Base-by-base conservation (phyloP, 2,797 vertebrate species). In the Pelochelys cantorii region DNA sequence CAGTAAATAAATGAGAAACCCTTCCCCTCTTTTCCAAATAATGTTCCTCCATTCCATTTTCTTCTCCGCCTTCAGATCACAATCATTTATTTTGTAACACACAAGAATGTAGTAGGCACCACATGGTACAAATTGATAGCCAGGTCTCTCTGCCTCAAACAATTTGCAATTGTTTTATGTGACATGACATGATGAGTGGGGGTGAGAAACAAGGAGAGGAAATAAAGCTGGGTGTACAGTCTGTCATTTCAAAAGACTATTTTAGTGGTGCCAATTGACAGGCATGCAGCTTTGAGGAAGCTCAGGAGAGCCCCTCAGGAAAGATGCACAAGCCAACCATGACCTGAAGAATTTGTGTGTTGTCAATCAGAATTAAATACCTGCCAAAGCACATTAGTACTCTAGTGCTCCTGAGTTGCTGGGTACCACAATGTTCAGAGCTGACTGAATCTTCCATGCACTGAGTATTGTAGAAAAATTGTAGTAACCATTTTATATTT, bases 331-430 rank as follows among this genome's bases (percentile, higher is more conserved):
- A 93, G 90, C 56, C 59, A 86, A 17, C 90, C 42, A 0, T 96
- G 88, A 93, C 90, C 90, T 95, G 85, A 85, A 55, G 87, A 52
- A 77, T 48, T 27, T 77, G 74, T 29, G 25, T 0, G 0, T 29
- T 93, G 42, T 78, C 94, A 54, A 68, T 82, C 82, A 92, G 82
- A 88, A 87, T 84, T 93, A 93, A 95, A 93, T 84, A 82, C 55
- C 87, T 94, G 60, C 80, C 90, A 79, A 81, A 1, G 34, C 81
- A 62, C 74, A 80, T 89, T 86, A 90, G 56, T 18, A 55, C 0
- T 83, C 89, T 89, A 92, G 87, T 48, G 48, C 85, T 96, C 56
- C 82, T 52, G 88, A 93, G 91, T 84, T 95, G 90, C 90, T 93
- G 86, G 93, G 93, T 94, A 89, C 85, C 65, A 88, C 53, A 14